These are phyloP conservation scores for Bradypodion pumilum DNA, from an alignment of 2,797 vertebrate genomes.

Conservation along the genomic window DNA sequence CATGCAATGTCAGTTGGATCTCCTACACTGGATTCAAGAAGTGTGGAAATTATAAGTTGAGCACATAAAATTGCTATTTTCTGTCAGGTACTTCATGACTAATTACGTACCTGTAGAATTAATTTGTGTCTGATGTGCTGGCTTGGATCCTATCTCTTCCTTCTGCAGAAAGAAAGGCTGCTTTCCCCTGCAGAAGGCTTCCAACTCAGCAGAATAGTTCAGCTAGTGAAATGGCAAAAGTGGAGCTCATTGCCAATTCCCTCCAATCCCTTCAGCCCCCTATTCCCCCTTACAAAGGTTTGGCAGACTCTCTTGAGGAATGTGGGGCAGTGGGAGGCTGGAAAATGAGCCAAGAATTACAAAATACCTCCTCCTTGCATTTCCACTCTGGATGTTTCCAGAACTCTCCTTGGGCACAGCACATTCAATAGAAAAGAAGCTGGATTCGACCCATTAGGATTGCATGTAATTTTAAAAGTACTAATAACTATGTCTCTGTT, in stretches of 20 bases:
- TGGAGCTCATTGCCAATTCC: neutral
- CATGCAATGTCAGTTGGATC: constrained; percentile 15
- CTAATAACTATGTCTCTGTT: constrained; percentile 14
- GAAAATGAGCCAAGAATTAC: neutral
- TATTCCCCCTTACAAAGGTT: neutral
- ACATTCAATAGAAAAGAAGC: neutral
- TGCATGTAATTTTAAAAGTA: neutral
- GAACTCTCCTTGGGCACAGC: neutral
- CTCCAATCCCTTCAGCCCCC: neutral
- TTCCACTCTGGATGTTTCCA: neutral
- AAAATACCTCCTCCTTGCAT: neutral
- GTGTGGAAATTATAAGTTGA: constrained; percentile 32
- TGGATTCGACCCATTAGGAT: neutral
- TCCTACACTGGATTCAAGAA: neutral
- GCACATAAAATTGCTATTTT: neutral
- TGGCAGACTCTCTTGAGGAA: neutral
- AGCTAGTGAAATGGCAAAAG: neutral
- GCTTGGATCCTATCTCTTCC: neutral
- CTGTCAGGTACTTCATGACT: constrained; percentile 15
- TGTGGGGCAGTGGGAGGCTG: no score
- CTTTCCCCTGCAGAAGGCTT: neutral
- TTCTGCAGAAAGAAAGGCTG: neutral
- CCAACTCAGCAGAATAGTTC: neutral
- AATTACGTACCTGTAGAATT: constrained; percentile 15
- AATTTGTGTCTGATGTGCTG: neutral